These are phyloP conservation scores for Papilio demoleus DNA, from an alignment of 2,888 invertebrate species.

Conservation along the genomic window DNA sequence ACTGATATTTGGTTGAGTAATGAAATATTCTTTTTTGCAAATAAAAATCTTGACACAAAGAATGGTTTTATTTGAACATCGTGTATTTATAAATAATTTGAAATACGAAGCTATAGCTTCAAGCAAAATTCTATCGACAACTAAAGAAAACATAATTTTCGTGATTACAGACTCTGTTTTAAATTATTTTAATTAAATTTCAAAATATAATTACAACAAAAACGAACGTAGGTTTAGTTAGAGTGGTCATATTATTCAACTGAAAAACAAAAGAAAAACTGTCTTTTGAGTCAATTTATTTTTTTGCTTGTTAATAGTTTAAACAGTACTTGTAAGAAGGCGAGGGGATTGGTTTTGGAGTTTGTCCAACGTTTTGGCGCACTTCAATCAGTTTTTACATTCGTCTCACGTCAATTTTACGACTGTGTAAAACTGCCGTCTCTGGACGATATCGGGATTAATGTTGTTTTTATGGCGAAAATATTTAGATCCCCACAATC, in stretches of 20 bases:
- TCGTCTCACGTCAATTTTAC: conserved; percentile 64
- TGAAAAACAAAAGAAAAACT: neutral
- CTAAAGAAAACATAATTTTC: too few relatives aligned
- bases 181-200: too few relatives aligned
- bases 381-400: conserved; percentile 61
- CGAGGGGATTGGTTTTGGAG: conserved; percentile 60
- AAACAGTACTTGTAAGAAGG: conserved; percentile 53
- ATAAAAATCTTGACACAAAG: too few relatives aligned
- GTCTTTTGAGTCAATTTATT: conserved; percentile 40
- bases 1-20: too few relatives aligned
- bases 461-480: conserved; percentile 59
- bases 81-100: too few relatives aligned
- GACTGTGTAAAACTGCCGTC: conserved; percentile 66
- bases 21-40: too few relatives aligned
- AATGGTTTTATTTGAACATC: too few relatives aligned
- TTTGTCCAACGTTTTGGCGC: conserved; percentile 62
- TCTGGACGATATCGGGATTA: conserved; percentile 63
- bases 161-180: too few relatives aligned
- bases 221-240: neutral
- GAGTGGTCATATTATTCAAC: neutral
- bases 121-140: too few relatives aligned
- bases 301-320: conserved; percentile 59
- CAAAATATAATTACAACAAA: neutral
- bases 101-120: too few relatives aligned
- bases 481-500: conserved; percentile 52